Conservation (phyloP, 2,797 vertebrate genomes). For the Monodelphis domestica region DNA sequence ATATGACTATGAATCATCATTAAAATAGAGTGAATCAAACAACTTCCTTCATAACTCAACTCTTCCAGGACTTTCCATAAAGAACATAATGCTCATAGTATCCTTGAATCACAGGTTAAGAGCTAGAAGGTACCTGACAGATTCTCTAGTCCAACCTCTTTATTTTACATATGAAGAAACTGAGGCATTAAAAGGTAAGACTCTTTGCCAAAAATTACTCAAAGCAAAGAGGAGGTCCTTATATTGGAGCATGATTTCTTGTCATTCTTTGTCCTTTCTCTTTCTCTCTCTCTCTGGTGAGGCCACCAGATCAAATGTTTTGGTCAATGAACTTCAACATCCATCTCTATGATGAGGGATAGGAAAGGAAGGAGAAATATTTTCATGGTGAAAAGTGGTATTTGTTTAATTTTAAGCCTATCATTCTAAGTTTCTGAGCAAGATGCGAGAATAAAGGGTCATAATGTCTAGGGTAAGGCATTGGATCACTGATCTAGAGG, state of each 20-base stretch:
- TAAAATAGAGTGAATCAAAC: background rate
- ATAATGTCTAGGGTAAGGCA: background rate
- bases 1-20: background rate
- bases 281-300: too few relatives aligned
- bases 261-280: background rate
- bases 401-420: background rate
- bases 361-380: background rate
- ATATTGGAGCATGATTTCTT: background rate
- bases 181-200: background rate
- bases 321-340: background rate
- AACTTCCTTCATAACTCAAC: slow-evolving; percentile 6
- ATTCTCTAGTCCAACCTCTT: background rate
- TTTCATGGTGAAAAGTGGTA: background rate
- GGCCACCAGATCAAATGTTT: background rate
- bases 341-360: background rate
- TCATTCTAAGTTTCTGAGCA: background rate
- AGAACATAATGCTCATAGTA: background rate
- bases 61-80: background rate
- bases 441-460: background rate
- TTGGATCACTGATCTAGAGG: background rate
- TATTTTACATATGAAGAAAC: background rate
- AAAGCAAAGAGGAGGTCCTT: background rate
- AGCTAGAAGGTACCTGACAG: background rate
- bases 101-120: background rate
- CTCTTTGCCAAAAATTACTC: background rate